These are phyloP conservation scores for Sebastes trivittatus DNA, from an alignment of 2,797 vertebrate species.

Conservation along the genomic window DNA sequence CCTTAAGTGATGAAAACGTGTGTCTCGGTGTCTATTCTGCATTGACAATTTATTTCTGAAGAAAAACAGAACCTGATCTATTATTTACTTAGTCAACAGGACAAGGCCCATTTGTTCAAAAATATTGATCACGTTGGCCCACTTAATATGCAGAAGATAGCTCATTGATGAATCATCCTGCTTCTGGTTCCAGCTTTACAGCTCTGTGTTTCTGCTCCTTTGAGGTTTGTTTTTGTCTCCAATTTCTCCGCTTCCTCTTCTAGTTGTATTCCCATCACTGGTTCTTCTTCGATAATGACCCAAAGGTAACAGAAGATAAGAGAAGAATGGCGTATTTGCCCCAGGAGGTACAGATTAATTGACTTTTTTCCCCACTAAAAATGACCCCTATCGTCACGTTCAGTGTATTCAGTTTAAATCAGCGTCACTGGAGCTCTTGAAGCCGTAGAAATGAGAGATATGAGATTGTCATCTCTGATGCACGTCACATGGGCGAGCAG, in stretches of 20 bases:
- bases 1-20: not conserved
- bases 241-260: conserved; percentile 31
- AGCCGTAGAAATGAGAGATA: conserved; percentile 11
- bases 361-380: not conserved
- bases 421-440: not conserved
- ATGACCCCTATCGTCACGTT: not conserved
- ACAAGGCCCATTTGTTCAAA: not conserved
- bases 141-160: conserved; percentile 14
- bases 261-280: conserved; percentile 20
- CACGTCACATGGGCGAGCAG: conserved; percentile 11
- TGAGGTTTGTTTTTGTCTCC: conserved; percentile 36
- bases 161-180: conserved; percentile 44
- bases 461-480: conserved; percentile 33
- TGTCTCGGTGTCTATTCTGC: not conserved
- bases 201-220: conserved; percentile 7
- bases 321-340: conserved; percentile 8
- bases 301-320: conserved; percentile 9
- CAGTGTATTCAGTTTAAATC: not conserved
- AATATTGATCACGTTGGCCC: conserved; percentile 4
- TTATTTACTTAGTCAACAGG: conserved; percentile 2
- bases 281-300: conserved; percentile 21
- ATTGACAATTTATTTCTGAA: not conserved
- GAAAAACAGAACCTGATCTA: not conserved
- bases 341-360: not conserved
- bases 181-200: conserved; percentile 1